Conservation (phyloP, 1,140 invertebrate genomes). For the Leptinotarsa undecemlineata region DNA sequence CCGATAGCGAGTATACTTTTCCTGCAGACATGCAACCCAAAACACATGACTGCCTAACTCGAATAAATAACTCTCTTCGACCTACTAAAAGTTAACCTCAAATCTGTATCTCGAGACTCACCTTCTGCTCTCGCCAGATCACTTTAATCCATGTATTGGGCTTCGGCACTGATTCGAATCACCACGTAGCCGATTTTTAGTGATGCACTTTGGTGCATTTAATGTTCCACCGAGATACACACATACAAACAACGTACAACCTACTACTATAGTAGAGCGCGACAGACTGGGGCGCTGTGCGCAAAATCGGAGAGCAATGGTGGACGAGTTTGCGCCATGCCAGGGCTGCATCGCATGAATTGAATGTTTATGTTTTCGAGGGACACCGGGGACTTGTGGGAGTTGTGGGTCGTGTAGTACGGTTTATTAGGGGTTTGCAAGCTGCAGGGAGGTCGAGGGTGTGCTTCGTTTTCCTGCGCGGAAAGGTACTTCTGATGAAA, state of each 20-base stretch:
- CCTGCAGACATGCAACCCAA: constrained; percentile 19
- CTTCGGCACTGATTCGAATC: constrained; percentile 4
- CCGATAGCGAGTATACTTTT: background rate
- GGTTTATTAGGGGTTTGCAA: background rate
- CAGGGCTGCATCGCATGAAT: constrained; percentile 7
- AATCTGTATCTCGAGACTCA: constrained; percentile 2
- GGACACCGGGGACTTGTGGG: background rate
- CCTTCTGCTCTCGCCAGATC: background rate
- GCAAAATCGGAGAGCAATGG: constrained; percentile 16
- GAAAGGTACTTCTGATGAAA: no score
- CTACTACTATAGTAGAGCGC: constrained; percentile 6
- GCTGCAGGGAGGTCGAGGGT: background rate
- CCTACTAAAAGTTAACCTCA: constrained; percentile 22
- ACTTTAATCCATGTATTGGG: constrained; percentile 17
- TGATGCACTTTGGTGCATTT: constrained; percentile 22
- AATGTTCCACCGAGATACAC: constrained; percentile 1
- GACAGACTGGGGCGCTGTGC: constrained; percentile 14
- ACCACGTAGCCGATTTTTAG: background rate
- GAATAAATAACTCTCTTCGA: constrained; percentile 16
- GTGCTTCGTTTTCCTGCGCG: no score
- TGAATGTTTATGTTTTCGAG: constrained; percentile 15
- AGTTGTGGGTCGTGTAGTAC: background rate
- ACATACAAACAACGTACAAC: constrained; percentile 5
- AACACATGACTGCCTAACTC: constrained; percentile 16
- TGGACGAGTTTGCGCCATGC: constrained; percentile 14